These are phyloP conservation scores for Festucalex cinctus DNA, from an alignment of 2,113 vertebrate genomes.

Conservation along the genomic window DNA sequence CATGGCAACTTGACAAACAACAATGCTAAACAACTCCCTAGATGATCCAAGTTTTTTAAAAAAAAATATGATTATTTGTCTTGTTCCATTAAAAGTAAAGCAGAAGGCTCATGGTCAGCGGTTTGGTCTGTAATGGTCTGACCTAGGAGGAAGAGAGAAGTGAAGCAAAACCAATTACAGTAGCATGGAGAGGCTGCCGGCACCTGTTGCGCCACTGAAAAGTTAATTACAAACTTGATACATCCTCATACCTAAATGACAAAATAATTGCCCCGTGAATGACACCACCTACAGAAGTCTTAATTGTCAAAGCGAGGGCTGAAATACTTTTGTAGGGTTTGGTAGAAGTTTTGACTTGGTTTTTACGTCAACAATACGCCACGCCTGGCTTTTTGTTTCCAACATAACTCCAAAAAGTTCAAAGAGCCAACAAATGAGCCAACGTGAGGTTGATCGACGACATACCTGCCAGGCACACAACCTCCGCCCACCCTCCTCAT, in stretches of 20 bases:
- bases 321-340: background rate
- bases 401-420: background rate
- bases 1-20: background rate
- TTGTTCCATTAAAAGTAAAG: background rate
- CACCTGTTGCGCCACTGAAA: background rate
- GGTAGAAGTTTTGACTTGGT: background rate
- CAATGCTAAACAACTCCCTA: background rate
- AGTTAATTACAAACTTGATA: background rate
- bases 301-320: background rate
- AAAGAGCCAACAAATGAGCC: background rate
- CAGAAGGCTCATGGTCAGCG: background rate
- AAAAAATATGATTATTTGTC: too few species aligned
- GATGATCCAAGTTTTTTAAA: too few species aligned
- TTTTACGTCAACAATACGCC: background rate
- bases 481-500: background rate
- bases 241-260: slow-evolving; percentile 11
- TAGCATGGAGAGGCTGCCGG: background rate
- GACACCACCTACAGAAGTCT: background rate
- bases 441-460: background rate
- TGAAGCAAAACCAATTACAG: background rate
- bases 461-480: background rate
- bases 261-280: background rate
- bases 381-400: background rate
- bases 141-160: background rate
- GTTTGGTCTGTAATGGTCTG: background rate